phyloP scores from a whole-genome alignment of 2,888 invertebrate species.

The Brassicogethes aeneus region DNA sequence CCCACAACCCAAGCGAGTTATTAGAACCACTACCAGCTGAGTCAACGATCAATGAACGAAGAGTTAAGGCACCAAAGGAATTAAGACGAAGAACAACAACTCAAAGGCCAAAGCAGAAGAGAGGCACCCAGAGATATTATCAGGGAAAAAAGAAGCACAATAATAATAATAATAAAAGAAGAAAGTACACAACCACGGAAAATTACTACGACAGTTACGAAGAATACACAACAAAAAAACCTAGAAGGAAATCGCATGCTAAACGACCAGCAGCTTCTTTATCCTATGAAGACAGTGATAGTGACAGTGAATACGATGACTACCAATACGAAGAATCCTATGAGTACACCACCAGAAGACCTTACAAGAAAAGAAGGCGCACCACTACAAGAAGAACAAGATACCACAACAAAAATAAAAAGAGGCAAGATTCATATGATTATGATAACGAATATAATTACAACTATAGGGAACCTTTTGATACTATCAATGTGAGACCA shows the following conservation, averaged over 20 bases:
- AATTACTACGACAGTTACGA: conserved; percentile 26
- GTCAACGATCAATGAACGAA: conserved; percentile 9
- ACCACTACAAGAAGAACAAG: conserved; percentile 14
- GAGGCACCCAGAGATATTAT: conserved; percentile 13
- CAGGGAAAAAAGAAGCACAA: conserved; percentile 13
- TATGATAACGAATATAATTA: conserved; percentile 15
- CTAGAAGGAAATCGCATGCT: conserved; percentile 13
- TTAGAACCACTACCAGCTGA: conserved; percentile 16
- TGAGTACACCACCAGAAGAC: conserved; percentile 18
- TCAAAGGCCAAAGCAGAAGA: conserved; percentile 15
- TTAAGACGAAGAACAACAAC: conserved; percentile 8
- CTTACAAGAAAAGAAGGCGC: conserved; percentile 16
- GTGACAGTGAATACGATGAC: conserved; percentile 14
- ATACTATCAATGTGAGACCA: conserved; percentile 12
- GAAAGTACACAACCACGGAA: conserved; percentile 14
- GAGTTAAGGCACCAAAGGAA: conserved; percentile 7
- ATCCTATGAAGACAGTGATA: conserved; percentile 20
- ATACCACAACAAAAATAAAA: conserved; percentile 14
- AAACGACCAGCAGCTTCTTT: conserved; percentile 17
- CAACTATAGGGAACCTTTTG: conserved; percentile 10
- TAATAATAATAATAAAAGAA: conserved; percentile 13
- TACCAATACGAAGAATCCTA: conserved; percentile 20
- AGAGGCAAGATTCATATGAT: conserved; percentile 13
- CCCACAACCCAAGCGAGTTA: no score
- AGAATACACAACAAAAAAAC: conserved; percentile 17